Base-by-base conservation (phyloP, 2,113 vertebrate genomes). In the Pomatostomus ruficeps region DNA sequence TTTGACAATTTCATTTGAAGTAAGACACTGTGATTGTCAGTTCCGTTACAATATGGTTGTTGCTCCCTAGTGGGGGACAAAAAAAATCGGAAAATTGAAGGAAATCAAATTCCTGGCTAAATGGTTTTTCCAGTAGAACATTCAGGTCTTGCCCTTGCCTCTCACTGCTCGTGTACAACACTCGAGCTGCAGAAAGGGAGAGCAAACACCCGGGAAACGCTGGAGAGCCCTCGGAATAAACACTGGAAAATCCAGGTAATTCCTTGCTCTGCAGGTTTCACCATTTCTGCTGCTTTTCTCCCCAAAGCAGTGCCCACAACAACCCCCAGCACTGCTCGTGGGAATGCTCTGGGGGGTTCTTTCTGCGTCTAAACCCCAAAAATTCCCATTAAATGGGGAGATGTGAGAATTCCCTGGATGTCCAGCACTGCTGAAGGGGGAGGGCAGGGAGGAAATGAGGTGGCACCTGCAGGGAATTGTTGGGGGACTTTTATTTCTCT, bases 1-100 rank as follows among this genome's bases (percentile, higher is more conserved):
- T 97, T 94, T 97, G 97, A 97, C 96, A 93, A 92, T 89, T 83
- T 89, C 94, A 72, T 95, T 93, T 93, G 43, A 81, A 83, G 87
- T 43, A 92, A 95, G 89, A 93, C 76, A 81, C 88, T 79, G 22
- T 92, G 93, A 96, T 95, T 96, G 96, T 95, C 95, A 97, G 93
- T 49, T 97, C 90, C n/a, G 92, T 93, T 95, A 95, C 93, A 97
- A 95, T 62, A 63, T 46, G 72, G 54, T 81, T 89, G 73, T 95
- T 95, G 92, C 90, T 96, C 86, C 88, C 92, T 95, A 91, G 95
- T 66, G 91, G 76, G 36, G 51, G 18, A n/a, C n/a, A 66, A 87
- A 49, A 92, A 84, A 78, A 23, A 9, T 48, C 59, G 36, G 74
- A 57, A 92, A 89, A 94, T 62, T 23, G 94, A 93, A 91, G 89